phyloP scores from a whole-genome alignment of 2,113 vertebrate species.

The Crotalus viridis region DNA sequence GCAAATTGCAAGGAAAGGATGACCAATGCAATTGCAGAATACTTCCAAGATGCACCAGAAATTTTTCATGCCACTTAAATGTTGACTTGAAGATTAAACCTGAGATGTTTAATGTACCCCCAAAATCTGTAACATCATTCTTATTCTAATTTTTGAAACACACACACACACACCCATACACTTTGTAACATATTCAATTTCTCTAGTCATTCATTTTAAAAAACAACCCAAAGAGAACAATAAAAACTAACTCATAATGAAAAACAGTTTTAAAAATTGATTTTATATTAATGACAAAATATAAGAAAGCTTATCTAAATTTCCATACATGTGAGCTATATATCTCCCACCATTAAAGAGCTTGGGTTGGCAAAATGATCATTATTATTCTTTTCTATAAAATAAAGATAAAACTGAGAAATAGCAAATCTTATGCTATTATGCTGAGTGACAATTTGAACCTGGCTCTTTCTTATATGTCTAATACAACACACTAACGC shows the following conservation, averaged over 20 bases:
- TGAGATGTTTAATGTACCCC: background rate
- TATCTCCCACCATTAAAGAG: background rate
- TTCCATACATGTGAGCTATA: background rate
- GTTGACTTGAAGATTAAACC: background rate
- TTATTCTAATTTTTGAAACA: background rate
- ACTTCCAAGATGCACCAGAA: background rate
- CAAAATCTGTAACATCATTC: conserved; percentile 12
- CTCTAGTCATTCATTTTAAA: background rate
- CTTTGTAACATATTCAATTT: background rate
- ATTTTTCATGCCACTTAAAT: background rate
- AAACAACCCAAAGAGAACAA: background rate
- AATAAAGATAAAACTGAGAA: background rate
- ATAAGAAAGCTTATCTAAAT: background rate
- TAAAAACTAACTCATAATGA: background rate
- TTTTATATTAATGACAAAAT: background rate
- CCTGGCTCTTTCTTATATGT: background rate
- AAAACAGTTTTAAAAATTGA: background rate
- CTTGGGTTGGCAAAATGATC: background rate
- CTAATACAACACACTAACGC: background rate
- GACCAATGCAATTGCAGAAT: conserved; percentile 16
- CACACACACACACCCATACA: background rate
- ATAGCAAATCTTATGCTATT: background rate
- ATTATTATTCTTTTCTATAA: background rate
- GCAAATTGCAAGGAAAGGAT: background rate
- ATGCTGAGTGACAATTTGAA: background rate